Percentiles rank a stretch among this genome's conserved stretches.
Conservation (phyloP, 2,797 vertebrate genomes). For the Chiroxiphia lanceolata region DNA sequence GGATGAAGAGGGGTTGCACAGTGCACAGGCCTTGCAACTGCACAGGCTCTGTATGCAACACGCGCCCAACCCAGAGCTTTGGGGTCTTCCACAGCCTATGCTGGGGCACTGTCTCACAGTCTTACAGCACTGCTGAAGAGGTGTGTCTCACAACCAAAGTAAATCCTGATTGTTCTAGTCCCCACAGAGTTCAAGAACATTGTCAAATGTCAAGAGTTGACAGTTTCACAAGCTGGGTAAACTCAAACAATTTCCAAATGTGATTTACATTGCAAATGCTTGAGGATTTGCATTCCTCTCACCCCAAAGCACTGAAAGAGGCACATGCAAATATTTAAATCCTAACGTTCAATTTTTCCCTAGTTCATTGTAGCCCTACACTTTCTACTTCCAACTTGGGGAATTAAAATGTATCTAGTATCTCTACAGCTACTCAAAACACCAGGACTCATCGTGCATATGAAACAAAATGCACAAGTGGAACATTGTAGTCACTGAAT, state of each 20-base stretch:
- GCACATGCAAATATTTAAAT: slow-evolving; percentile 13
- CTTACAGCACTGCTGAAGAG: not conserved
- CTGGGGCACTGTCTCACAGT: not conserved
- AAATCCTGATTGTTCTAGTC: not conserved
- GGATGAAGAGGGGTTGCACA: not conserved
- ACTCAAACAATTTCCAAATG: not conserved
- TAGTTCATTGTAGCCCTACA: not conserved
- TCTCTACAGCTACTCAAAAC: not conserved
- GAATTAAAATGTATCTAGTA: not conserved
- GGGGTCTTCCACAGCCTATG: fast-evolving
- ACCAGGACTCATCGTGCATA: not conserved
- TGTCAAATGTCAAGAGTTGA: not conserved
- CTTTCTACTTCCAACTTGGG: not conserved
- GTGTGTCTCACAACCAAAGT: not conserved
- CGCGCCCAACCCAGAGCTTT: fast-evolving
- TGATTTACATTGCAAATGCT: not conserved
- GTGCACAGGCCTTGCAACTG: not conserved
- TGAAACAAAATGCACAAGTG: not conserved
- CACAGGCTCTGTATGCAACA: not conserved
- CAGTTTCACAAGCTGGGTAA: not conserved
- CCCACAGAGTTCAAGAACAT: not conserved
- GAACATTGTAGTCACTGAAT: not conserved
- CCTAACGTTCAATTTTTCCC: not conserved
- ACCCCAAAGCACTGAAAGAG: not conserved
- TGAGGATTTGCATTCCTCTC: not conserved